Percentiles rank a stretch among this genome's conserved stretches.
Conservation (phyloP, 2,888 invertebrate species). For the Troglohyphantes excavatus region DNA sequence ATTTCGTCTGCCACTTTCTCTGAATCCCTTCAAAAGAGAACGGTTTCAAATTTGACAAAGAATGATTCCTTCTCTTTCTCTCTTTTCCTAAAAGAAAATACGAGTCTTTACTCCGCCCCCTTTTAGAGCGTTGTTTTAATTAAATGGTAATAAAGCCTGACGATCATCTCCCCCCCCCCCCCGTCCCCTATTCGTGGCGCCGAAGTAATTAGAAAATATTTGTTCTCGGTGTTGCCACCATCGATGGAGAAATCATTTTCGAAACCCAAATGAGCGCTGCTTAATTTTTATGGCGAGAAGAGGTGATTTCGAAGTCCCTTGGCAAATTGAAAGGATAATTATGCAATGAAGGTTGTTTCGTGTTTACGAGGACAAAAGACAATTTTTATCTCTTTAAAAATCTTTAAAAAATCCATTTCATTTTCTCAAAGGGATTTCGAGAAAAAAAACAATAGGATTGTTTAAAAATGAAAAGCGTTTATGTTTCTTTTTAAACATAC, state of each 20-base stretch:
- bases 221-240: slow-evolving; percentile 32
- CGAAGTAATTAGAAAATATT: slow-evolving; percentile 62
- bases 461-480: no score
- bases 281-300: neutral
- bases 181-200: neutral
- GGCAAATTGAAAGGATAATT: neutral
- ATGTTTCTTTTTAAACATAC: no score
- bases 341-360: neutral
- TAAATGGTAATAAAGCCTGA: slow-evolving; percentile 55
- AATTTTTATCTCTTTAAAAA: no score
- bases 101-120: neutral
- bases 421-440: no score
- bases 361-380: neutral
- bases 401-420: no score
- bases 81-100: slow-evolving; percentile 14
- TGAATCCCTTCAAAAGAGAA: neutral
- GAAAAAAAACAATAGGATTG: no score
- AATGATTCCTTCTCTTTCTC: neutral
- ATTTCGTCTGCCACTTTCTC: neutral
- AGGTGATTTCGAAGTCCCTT: neutral
- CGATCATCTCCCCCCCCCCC: neutral
- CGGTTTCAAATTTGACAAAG: neutral
- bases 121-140: slow-evolving; percentile 8
- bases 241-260: slow-evolving; percentile 1
- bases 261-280: neutral